Evolutionary conservation across 2,888 invertebrate species (phyloP).

Genomic region (Parthenolecanium corni): DNA sequence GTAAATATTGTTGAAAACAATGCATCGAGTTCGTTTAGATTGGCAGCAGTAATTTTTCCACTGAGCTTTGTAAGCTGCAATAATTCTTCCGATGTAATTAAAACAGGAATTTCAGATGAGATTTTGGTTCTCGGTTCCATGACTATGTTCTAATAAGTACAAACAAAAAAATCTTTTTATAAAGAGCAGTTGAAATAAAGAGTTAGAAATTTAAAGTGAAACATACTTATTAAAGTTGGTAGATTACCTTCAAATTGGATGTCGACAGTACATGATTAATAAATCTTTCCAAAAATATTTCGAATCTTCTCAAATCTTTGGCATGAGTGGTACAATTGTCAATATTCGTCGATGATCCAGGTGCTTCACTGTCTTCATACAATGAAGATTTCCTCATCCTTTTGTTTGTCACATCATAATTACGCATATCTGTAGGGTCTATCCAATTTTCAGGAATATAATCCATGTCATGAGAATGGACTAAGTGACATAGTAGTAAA

Average conservation of each 20-base stretch:
- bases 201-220: too few relatives aligned
- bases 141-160: constrained; percentile 4
- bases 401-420: constrained; percentile 24
- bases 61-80: background rate
- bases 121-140: constrained; percentile 3
- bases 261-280: constrained; percentile 8
- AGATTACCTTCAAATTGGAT: constrained; percentile 14
- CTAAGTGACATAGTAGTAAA: background rate
- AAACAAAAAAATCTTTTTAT: background rate
- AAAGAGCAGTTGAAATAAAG: background rate
- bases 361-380: background rate
- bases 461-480: background rate
- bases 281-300: constrained; percentile 16
- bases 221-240: too few relatives aligned
- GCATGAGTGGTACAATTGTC: background rate
- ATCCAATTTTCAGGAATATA: constrained; percentile 7
- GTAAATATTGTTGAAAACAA: background rate
- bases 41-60: background rate
- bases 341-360: background rate
- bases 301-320: constrained; percentile 3
- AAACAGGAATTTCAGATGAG: constrained; percentile 13
- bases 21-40: constrained; percentile 7
- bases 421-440: constrained; percentile 29
- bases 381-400: constrained; percentile 19
- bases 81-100: constrained; percentile 19